A percentile compares a stretch with the other conserved stretches of the same genome.
Evolutionary conservation across 30 jellyfish, hydroid and myxozoan species (phyloP).

Genomic region (Pelagia noctiluca): DNA sequence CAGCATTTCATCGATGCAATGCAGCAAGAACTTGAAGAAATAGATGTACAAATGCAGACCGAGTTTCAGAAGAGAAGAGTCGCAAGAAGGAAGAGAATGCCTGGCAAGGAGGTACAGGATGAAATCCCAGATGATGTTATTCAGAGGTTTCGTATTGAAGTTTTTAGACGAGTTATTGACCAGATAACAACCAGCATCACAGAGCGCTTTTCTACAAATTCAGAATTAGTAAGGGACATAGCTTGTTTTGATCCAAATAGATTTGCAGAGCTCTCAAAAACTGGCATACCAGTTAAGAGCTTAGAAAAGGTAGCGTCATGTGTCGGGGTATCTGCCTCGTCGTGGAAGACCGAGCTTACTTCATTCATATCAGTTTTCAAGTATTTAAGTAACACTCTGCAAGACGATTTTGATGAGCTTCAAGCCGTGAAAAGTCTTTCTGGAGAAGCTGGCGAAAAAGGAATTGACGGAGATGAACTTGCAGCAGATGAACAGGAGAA

Average conservation of each 20-base stretch:
- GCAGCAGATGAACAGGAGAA: constrained; percentile 17
- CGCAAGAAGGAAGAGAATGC: constrained; percentile 2
- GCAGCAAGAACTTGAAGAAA: constrained; percentile 28
- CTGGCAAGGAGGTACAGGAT: constrained; percentile 12
- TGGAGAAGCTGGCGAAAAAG: neutral
- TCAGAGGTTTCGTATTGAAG: constrained; percentile 5
- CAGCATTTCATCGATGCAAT: constrained; percentile 29
- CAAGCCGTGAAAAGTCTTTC: constrained; percentile 23
- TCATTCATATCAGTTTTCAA: constrained; percentile 44
- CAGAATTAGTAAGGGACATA: neutral
- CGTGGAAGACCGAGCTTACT: constrained; percentile 39
- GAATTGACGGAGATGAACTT: too few species aligned
- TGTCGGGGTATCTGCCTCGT: neutral
- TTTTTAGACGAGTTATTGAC: constrained; percentile 37
- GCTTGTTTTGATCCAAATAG: constrained; percentile 32
- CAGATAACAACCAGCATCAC: constrained; percentile 28
- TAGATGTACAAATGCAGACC: constrained; percentile 14
- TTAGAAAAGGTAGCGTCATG: constrained; percentile 26
- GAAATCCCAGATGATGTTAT: constrained; percentile 2
- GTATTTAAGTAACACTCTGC: constrained; percentile 33
- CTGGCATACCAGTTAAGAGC: constrained; percentile 22
- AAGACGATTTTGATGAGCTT: constrained; percentile 31
- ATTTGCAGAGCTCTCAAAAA: constrained; percentile 33
- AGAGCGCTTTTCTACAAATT: constrained; percentile 30
- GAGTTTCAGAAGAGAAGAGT: constrained; percentile 43